These are phyloP conservation scores for Otolemur crassicaudatus DNA, from an alignment of 2,797 vertebrate genomes.

Conservation along the genomic window DNA sequence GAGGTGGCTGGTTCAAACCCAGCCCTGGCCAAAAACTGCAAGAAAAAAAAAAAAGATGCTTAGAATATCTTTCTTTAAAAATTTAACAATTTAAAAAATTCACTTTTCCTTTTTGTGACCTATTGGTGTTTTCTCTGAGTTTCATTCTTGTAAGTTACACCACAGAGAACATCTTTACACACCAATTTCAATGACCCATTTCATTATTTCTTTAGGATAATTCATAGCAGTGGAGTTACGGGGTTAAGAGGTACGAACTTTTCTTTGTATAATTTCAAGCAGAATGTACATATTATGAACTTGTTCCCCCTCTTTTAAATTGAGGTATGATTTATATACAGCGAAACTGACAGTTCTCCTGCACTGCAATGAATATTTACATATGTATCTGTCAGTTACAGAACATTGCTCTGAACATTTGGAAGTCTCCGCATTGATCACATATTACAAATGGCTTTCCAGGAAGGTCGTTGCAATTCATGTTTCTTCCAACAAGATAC, in stretches of 20 bases:
- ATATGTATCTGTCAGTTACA: no score
- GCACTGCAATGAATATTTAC: not conserved
- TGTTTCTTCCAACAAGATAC: not conserved
- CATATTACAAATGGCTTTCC: not conserved
- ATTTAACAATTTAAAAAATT: not conserved
- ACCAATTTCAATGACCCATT: not conserved
- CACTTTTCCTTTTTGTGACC: not conserved
- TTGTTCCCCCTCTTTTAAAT: not conserved
- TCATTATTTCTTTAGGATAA: not conserved
- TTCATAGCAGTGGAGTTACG: not conserved
- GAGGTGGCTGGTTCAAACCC: no score
- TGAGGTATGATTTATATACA: not conserved
- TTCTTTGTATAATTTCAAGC: not conserved
- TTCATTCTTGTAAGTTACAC: not conserved
- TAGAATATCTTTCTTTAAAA: not conserved
- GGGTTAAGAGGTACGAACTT: not conserved
- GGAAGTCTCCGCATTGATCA: not conserved
- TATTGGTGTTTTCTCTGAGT: not conserved
- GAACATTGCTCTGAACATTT: not conserved
- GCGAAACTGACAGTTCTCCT: not conserved
- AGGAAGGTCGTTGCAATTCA: not conserved
- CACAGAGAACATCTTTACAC: not conserved
- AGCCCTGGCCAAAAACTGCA: no score
- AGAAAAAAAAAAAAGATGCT: not conserved
- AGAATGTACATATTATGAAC: not conserved